Evolutionary conservation across 2,113 vertebrate species (phyloP).

Genomic region (Callipepla californica): DNA sequence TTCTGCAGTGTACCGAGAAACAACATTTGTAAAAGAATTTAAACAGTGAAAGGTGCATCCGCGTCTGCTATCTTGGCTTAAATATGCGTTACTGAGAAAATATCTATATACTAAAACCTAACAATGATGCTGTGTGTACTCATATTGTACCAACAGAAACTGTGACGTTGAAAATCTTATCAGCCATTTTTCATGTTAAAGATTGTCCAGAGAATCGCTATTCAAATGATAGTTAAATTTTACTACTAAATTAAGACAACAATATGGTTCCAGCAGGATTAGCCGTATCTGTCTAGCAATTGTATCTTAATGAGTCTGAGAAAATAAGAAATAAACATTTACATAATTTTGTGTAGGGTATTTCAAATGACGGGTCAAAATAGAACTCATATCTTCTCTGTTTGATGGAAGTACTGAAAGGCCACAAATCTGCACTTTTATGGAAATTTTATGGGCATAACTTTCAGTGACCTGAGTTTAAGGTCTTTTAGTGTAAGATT

Average conservation of each 20-base stretch:
- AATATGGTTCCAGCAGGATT: neutral
- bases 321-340: neutral
- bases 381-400: neutral
- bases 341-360: neutral
- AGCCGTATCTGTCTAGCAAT: neutral
- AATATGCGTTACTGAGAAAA: neutral
- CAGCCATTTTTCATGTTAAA: neutral
- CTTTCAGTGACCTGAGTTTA: neutral
- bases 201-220: neutral
- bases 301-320: neutral
- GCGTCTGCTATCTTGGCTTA: accelerated
- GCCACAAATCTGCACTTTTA: neutral
- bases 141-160: neutral
- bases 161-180: neutral
- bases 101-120: accelerated
- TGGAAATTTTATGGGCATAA: neutral
- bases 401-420: neutral
- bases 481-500: neutral
- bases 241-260: neutral
- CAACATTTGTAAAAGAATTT: neutral
- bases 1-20: neutral
- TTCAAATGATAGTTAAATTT: neutral
- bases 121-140: neutral
- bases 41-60: neutral
- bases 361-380: neutral